Evolutionary conservation across 2,797 vertebrate genomes (phyloP), one percentile per base, ranked within the genome.

Genomic region (Trachurus trachurus): DNA sequence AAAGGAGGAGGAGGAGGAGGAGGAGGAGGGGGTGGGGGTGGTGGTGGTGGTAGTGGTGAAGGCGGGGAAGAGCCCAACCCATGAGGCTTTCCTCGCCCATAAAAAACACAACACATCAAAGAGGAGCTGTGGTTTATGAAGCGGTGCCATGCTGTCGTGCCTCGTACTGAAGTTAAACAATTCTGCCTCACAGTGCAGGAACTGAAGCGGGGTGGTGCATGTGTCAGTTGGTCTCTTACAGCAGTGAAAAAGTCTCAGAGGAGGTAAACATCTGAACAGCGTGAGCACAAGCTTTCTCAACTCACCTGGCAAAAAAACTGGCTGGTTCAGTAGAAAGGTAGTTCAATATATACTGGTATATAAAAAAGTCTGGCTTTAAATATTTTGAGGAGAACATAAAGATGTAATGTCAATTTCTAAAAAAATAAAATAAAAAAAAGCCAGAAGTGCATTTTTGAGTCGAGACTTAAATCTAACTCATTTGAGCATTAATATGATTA

Each of bases 91-190:
- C 86, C 87, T 89, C 58, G 3, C 65, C 87, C 76, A 81, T 78
- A 86, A 85, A 89, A 76, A 81, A 53, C 53, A 44, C 0, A 74
- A 71, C 73, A 88, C 88, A 93, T 93, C 86, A 93, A 93, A 94
- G 88, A 57, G 66, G 13, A 75, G 82, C 73, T 88, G 86, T 44
- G 88, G 91, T 85, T 90, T 88, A 65, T 76, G 81, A 87, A 76
- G 76, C 42, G 69, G 90, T 87, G 88, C 90, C 90, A 78, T 85
- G 80, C 84, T 89, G 89, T 86, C 86, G 42, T 87, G 82, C 65
- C 80, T 82, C 80, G 34, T 86, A 29, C 82, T 82, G 66, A 73
- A 88, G 84, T 85, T 72, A 66, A 90, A 91, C 88, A 82, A 79
- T 82, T 74, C 45, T 66, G 76, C 71, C 58, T 75, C 78, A 60